Percentiles rank a stretch among this genome's conserved stretches.
Conservation (phyloP, 2,797 vertebrate genomes). For the Pantherophis alleghaniensis region DNA sequence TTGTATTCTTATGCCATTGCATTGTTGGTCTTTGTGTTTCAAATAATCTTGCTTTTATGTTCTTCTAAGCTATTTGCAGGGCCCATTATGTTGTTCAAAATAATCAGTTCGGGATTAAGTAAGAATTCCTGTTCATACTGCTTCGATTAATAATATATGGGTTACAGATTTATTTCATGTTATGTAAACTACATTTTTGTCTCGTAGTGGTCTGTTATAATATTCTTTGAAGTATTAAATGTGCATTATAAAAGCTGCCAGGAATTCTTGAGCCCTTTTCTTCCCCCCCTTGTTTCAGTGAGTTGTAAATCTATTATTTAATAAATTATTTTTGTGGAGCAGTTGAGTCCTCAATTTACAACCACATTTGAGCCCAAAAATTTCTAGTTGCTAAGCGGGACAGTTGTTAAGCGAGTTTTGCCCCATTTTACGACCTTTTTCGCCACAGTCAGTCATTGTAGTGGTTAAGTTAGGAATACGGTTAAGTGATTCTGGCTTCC, state of each 20-base stretch:
- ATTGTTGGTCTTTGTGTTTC: not conserved
- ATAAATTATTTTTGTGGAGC: not conserved
- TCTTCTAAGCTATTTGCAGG: not conserved
- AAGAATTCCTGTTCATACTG: not conserved
- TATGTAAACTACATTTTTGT: not conserved
- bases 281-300: not conserved
- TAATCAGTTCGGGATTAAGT: not conserved
- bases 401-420: not conserved
- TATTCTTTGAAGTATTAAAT: not conserved
- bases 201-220: not conserved
- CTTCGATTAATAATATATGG: not conserved
- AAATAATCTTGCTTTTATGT: not conserved
- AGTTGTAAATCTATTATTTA: slow-evolving; percentile 3
- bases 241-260: not conserved
- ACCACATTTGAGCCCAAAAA: not conserved
- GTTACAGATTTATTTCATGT: slow-evolving; percentile 5
- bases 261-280: not conserved
- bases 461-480: not conserved
- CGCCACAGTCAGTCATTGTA: not conserved
- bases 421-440: not conserved
- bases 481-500: not conserved
- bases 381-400: not conserved
- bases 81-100: not conserved
- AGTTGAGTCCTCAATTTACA: not conserved
- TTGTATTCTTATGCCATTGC: not conserved